Percentiles rank a stretch among this genome's conserved stretches.
phyloP scores from a whole-genome alignment of 2,113 vertebrate species.

The Epinephelus moara region DNA sequence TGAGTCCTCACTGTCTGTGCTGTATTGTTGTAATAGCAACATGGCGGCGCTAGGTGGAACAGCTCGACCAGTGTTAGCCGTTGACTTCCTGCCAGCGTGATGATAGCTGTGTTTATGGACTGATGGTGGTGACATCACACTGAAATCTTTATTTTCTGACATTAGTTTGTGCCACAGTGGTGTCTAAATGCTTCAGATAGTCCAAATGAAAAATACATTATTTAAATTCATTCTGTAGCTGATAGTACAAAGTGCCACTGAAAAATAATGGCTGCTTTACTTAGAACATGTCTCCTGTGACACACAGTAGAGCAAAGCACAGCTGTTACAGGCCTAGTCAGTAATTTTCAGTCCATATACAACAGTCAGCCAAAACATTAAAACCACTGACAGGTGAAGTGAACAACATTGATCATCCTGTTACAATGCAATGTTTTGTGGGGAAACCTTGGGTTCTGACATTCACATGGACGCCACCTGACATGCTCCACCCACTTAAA shows the following conservation, averaged over 20 bases:
- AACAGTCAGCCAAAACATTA: too few species aligned
- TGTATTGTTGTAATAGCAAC: constrained; percentile 56
- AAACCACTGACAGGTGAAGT: too few species aligned
- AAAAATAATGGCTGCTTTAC: neutral
- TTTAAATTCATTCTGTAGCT: neutral
- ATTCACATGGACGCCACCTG: too few species aligned
- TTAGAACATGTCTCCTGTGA: neutral
- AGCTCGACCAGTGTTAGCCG: constrained; percentile 30
- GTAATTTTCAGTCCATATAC: neutral
- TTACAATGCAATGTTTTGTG: too few species aligned
- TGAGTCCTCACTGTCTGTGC: accelerated
- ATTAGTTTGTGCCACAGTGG: neutral
- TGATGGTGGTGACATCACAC: too few species aligned
- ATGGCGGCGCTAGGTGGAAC: constrained; percentile 63
- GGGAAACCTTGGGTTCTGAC: too few species aligned
- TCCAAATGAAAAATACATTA: neutral
- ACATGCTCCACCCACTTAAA: too few species aligned
- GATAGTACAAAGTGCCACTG: neutral
- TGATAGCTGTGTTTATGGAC: neutral
- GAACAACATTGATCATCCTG: too few species aligned
- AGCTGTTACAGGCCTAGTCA: neutral
- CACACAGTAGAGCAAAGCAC: neutral
- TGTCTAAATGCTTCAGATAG: too few species aligned
- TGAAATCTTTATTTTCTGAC: neutral
- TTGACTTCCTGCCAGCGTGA: neutral